phyloP scores from a whole-genome alignment of 2,113 vertebrate genomes.

The Lepus europaeus region DNA sequence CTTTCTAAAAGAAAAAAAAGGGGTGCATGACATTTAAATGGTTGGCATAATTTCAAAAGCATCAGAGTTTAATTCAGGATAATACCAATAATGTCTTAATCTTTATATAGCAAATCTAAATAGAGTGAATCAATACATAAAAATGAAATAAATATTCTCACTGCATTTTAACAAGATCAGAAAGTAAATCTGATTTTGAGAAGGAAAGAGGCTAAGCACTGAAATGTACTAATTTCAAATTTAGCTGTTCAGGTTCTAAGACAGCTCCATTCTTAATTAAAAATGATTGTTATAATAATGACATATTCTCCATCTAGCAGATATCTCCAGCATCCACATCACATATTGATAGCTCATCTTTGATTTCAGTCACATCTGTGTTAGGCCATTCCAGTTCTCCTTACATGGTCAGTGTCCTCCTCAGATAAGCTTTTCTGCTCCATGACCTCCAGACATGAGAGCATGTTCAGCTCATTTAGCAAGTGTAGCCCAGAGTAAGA shows the following conservation, averaged over 20 bases:
- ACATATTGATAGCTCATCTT: background rate
- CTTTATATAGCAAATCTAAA: background rate
- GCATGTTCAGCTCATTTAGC: background rate
- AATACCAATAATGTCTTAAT: background rate
- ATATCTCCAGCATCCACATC: background rate
- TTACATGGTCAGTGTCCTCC: background rate
- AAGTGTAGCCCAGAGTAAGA: background rate
- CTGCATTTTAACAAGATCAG: conserved; percentile 23
- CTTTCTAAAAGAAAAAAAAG: background rate
- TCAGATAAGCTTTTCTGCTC: background rate
- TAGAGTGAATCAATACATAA: conserved; percentile 12
- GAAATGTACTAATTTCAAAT: conserved; percentile 22
- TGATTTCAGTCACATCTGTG: conserved; percentile 17
- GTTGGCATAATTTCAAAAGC: conserved; percentile 15
- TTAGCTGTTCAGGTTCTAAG: conserved; percentile 14
- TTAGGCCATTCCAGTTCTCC: background rate
- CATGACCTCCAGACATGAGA: background rate
- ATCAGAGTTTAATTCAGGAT: background rate
- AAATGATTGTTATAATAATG: background rate
- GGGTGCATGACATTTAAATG: background rate
- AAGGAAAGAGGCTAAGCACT: background rate
- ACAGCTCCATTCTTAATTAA: conserved; percentile 33
- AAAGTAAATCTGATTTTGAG: conserved; percentile 48
- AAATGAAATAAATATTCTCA: conserved; percentile 41
- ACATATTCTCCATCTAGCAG: background rate